These are phyloP conservation scores for Capra hircus DNA, from an alignment of 2,113 vertebrate species.

Conservation along the genomic window DNA sequence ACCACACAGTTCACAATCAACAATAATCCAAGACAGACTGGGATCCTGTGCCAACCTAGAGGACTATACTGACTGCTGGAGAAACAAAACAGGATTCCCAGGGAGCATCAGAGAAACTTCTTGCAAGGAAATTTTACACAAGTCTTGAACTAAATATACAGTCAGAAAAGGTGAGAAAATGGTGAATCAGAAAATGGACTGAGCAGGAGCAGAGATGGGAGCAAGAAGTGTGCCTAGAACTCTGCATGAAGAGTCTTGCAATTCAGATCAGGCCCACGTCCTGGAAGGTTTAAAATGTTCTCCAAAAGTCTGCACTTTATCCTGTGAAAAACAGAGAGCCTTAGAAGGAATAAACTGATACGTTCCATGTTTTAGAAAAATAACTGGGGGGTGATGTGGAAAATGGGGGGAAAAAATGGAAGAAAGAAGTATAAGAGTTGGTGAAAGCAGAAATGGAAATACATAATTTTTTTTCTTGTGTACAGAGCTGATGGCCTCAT, in stretches of 20 bases:
- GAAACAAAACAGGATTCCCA: not conserved
- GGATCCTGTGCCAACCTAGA: not conserved
- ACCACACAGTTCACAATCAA: not conserved
- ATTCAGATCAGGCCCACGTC: accelerated
- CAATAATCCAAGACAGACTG: not conserved
- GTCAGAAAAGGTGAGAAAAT: not conserved
- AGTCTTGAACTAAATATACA: not conserved
- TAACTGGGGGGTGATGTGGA: not conserved
- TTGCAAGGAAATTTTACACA: not conserved
- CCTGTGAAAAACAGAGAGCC: not conserved
- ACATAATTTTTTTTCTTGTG: not conserved
- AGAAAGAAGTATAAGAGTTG: not conserved
- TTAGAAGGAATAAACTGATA: not conserved
- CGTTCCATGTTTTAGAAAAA: not conserved
- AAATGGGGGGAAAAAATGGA: not conserved
- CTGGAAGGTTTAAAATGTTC: not conserved
- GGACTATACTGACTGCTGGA: not conserved
- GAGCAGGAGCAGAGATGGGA: not conserved
- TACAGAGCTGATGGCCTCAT: not conserved
- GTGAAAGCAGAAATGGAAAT: not conserved
- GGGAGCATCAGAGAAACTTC: not conserved
- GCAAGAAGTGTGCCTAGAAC: not conserved
- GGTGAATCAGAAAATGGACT: not conserved
- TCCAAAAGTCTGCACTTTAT: not conserved
- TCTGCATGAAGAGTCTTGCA: not conserved